Conservation (phyloP, 2,113 vertebrate species). For the Grammomys dolichurus region DNA sequence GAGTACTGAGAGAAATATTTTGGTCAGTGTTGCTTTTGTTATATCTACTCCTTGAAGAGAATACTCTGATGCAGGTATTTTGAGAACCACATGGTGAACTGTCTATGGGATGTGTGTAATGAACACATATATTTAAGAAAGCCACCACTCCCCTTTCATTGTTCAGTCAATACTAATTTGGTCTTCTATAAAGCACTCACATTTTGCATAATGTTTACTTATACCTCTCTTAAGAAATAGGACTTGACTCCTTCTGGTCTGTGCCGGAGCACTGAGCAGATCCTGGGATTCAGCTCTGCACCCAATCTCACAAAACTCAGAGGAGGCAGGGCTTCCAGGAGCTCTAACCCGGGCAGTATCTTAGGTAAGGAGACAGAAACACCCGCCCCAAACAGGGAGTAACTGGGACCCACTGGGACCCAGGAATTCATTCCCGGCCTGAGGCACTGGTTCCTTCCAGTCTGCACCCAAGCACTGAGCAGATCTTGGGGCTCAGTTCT, state of each 20-base stretch:
- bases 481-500: too few relatives aligned
- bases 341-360: too few relatives aligned
- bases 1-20: not conserved
- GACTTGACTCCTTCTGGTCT: not conserved
- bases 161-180: not conserved
- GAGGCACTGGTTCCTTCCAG: too few relatives aligned
- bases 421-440: too few relatives aligned
- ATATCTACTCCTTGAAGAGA: not conserved
- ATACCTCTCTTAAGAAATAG: conserved; percentile 1
- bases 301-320: too few relatives aligned
- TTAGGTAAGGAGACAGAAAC: too few relatives aligned
- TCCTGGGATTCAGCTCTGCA: too few relatives aligned
- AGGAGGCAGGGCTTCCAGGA: too few relatives aligned
- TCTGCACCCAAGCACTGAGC: too few relatives aligned
- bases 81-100: not conserved
- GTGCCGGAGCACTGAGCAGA: too few relatives aligned
- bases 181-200: not conserved
- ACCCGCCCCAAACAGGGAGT: too few relatives aligned
- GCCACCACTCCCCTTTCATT: not conserved
- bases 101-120: not conserved
- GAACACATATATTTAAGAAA: not conserved
- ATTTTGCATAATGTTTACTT: not conserved
- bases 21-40: not conserved
- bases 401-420: too few relatives aligned
- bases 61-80: not conserved